phyloP scores from a whole-genome alignment of 2,888 invertebrate species.

The Piscicola geometra region DNA sequence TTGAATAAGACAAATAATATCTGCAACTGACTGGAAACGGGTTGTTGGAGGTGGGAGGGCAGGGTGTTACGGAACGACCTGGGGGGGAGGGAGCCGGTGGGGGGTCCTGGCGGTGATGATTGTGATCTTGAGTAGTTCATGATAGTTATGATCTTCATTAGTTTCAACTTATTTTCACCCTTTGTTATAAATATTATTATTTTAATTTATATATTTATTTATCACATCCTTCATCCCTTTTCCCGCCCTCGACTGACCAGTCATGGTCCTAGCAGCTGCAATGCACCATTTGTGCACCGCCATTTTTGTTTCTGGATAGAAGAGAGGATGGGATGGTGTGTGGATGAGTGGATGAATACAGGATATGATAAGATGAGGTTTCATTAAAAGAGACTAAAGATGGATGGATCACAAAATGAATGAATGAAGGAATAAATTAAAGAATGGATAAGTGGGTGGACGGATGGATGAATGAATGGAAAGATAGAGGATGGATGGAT shows the following conservation, averaged over 20 bases:
- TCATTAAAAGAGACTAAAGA: not conserved
- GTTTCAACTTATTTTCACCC: not conserved
- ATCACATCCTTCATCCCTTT: not conserved
- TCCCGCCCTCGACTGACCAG: slow-evolving; percentile 12
- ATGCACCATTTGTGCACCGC: slow-evolving; percentile 86
- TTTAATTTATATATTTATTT: not conserved
- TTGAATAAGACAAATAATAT: not conserved
- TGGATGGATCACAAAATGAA: not conserved
- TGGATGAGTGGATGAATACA: too few species aligned
- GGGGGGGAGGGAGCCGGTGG: slow-evolving; percentile 26
- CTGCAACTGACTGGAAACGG: not conserved
- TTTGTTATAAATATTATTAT: not conserved
- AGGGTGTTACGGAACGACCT: not conserved
- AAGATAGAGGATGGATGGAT: too few species aligned
- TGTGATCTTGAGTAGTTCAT: not conserved
- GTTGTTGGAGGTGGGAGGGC: not conserved
- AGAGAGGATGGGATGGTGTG: not conserved
- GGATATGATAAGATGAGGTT: too few species aligned
- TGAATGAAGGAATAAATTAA: not conserved
- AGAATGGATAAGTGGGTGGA: too few species aligned
- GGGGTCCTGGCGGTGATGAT: slow-evolving; percentile 14
- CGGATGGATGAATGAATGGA: too few species aligned
- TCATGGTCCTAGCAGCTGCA: slow-evolving; percentile 50
- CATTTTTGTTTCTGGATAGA: slow-evolving; percentile 68
- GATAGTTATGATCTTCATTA: not conserved